Percentiles rank a stretch among this genome's conserved stretches.
These are phyloP conservation scores for Heliocidaris erythrogramma DNA, from an alignment of 35 echinoderm and acorn worm genomes.

Conservation along the genomic window DNA sequence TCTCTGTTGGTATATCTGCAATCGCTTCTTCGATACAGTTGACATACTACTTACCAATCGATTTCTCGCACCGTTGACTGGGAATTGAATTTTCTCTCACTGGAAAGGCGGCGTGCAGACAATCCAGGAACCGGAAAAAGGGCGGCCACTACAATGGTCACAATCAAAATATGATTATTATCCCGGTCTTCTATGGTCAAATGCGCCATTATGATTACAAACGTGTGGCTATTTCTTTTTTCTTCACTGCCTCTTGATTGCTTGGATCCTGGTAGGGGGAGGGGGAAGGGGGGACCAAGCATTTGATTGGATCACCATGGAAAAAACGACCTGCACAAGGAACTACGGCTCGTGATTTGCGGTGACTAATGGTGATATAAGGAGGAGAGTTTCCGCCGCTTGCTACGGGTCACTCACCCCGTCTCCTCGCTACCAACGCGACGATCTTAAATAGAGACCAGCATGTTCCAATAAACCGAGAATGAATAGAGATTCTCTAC, in stretches of 20 bases:
- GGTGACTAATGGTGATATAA: constrained; percentile 33
- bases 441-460: background rate
- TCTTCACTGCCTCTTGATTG: background rate
- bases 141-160: background rate
- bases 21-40: background rate
- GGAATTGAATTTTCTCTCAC: background rate
- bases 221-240: background rate
- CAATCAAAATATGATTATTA: background rate
- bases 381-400: constrained; percentile 35
- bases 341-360: constrained; percentile 22
- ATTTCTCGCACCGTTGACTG: background rate
- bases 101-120: background rate
- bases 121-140: background rate
- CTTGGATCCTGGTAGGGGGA: background rate
- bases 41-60: background rate
- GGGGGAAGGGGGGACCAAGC: background rate
- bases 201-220: background rate
- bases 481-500: background rate
- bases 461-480: background rate
- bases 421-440: constrained; percentile 14
- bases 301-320: background rate
- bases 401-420: constrained; percentile 33
- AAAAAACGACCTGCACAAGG: background rate
- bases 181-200: background rate
- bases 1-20: background rate